phyloP scores from a whole-genome alignment of 1,140 invertebrate genomes.

The Cydia splendana region DNA sequence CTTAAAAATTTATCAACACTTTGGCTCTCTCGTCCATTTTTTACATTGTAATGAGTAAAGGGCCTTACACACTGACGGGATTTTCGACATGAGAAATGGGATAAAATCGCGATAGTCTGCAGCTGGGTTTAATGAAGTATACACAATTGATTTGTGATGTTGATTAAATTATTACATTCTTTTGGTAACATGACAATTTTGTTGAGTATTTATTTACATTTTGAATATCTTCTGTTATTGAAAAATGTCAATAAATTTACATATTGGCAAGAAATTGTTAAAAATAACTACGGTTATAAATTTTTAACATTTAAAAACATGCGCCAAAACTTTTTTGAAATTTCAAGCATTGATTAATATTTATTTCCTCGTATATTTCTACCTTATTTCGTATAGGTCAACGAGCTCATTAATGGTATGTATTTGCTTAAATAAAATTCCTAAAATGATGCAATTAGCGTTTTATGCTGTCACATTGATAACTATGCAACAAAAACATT shows the following conservation, averaged over 20 bases:
- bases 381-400: too few relatives aligned
- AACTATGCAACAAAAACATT: too few relatives aligned
- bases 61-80: not conserved
- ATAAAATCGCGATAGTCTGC: not conserved
- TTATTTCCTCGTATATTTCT: too few relatives aligned
- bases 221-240: not conserved
- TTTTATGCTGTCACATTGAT: too few relatives aligned
- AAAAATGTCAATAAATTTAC: not conserved
- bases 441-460: too few relatives aligned
- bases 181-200: not conserved
- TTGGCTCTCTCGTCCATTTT: slow-evolving; percentile 68
- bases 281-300: not conserved
- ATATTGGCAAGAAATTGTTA: not conserved
- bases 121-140: not conserved
- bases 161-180: not conserved
- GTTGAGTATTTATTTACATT: not conserved
- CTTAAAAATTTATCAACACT: slow-evolving; percentile 66
- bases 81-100: not conserved
- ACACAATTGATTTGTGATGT: not conserved
- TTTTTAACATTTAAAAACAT: too few relatives aligned
- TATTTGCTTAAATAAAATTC: too few relatives aligned
- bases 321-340: too few relatives aligned
- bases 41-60: slow-evolving; percentile 70
- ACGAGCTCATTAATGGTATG: too few relatives aligned
- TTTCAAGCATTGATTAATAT: too few relatives aligned